phyloP scores from a whole-genome alignment of 92 coral and sea anemone species.

The Siderastrea siderea region DNA sequence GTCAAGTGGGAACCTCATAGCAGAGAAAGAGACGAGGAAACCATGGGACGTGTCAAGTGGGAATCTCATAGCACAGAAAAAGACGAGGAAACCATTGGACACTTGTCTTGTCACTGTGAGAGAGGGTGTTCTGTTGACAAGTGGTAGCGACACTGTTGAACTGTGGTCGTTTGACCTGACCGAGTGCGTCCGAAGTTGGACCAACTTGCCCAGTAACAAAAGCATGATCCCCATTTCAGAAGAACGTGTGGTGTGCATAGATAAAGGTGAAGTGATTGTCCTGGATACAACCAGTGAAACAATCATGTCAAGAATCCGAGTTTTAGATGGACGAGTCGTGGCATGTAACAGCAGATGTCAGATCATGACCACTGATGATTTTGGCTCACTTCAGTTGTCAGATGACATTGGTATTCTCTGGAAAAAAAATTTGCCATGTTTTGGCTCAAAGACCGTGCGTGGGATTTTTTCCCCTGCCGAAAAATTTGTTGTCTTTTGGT shows the following conservation, averaged over 20 bases:
- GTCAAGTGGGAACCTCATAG: background rate
- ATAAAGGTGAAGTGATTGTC: background rate
- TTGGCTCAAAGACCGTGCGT: background rate
- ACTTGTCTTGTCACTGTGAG: background rate
- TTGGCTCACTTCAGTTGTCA: background rate
- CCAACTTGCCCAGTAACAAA: background rate
- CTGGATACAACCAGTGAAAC: background rate
- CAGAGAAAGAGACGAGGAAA: background rate
- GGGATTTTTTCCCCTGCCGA: background rate
- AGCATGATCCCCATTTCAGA: slow-evolving; percentile 7
- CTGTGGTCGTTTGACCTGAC: slow-evolving; percentile 23
- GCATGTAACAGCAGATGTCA: slow-evolving; percentile 4
- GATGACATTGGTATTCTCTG: background rate
- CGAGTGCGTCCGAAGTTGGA: background rate
- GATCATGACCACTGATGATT: background rate
- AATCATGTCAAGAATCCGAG: background rate
- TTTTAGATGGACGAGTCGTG: background rate
- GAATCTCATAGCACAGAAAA: too few species aligned
- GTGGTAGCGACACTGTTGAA: background rate
- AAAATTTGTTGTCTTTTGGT: background rate
- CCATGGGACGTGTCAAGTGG: too few species aligned
- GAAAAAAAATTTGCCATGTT: background rate
- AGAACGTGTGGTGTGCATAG: background rate
- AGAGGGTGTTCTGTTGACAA: background rate
- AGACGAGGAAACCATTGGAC: too few species aligned